Evolutionary conservation across 2,797 vertebrate species (phyloP), one percentile per base, ranked within the genome.

Genomic region (Apogon hyalosoma): DNA sequence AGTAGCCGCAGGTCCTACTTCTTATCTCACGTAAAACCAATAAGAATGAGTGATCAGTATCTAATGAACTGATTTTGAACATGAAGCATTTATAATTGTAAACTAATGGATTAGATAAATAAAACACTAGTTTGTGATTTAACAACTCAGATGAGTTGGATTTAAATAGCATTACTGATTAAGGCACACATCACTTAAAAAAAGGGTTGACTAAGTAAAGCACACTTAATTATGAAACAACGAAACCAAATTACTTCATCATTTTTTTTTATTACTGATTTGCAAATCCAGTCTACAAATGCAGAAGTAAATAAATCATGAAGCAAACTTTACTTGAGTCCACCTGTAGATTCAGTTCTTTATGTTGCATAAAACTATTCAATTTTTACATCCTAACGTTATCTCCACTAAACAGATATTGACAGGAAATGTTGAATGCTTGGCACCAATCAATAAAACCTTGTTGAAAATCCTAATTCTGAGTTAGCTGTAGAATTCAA

Each of bases 11-110:
- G 19, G 28, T 61, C 38, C 28, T 64, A 13, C 43, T 60, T 66
- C 61, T 69, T 55, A 46, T 36, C 33, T 12, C n/a, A 11, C 11
- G 31, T 1, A 1, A 54, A 50, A 8, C 0, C 0, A 0, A 18
- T n/a, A 13, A 53, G 5, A 1, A 83, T 59, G 39, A 60, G 41
- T 21, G 15, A 46, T 45, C 24, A 28, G 24, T 49, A 43, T 47
- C 24, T 48, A 7, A 59, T 63, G 2, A 21, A 38, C 13, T 63
- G 2, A 21, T 56, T 71, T 36, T 19, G 1, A 58, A 59, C 40
- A 11, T 19, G 7, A 2, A 14, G n/a, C 7, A 40, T 21, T 33
- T 19, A 14, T 11, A 12, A 6, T 14, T 6, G 7, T 41, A 13
- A 14, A 52, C 50, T 2, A 13, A 10, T 38, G 57, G 6, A 43